A percentile compares a stretch with the other conserved stretches of the same genome.
Evolutionary conservation across 2,888 invertebrate genomes (phyloP).

Genomic region (Anarsia innoxiella): DNA sequence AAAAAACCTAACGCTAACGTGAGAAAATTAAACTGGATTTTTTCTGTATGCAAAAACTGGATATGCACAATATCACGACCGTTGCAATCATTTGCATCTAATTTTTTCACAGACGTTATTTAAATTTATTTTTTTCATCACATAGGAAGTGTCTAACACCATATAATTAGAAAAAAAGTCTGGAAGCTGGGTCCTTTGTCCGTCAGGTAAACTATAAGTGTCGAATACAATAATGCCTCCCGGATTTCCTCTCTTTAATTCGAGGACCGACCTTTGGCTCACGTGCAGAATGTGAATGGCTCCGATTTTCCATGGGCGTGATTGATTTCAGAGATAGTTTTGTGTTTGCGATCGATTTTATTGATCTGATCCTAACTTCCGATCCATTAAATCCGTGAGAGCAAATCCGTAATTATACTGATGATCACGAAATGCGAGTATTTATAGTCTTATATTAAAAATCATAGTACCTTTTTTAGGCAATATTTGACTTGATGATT

Average conservation of each 20-base stretch:
- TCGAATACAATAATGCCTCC: conserved; percentile 62
- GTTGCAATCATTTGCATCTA: conserved; percentile 66
- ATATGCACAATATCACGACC: conserved; percentile 41
- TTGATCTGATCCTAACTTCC: conserved; percentile 39
- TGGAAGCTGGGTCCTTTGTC: conserved; percentile 47
- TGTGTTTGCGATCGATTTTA: conserved; percentile 41
- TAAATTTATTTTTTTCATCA: conserved; percentile 14
- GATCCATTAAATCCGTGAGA: conserved; percentile 24
- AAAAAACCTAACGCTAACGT: conserved; percentile 58
- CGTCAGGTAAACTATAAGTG: conserved; percentile 69
- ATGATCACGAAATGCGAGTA: too few relatives aligned
- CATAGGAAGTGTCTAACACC: conserved; percentile 39
- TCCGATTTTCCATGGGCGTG: conserved; percentile 71
- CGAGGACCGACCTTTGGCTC: conserved; percentile 64
- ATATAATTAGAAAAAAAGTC: conserved; percentile 59
- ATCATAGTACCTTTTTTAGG: too few relatives aligned
- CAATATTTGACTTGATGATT: too few relatives aligned
- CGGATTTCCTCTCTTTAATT: conserved; percentile 74
- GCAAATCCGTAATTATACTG: conserved; percentile 3
- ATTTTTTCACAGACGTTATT: conserved; percentile 29
- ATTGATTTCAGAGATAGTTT: conserved; percentile 69
- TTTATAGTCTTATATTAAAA: too few relatives aligned
- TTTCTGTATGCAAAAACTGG: conserved; percentile 39
- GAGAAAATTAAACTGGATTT: conserved; percentile 67
- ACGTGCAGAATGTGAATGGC: conserved; percentile 69